A percentile compares a stretch with the other conserved stretches of the same genome.
These are phyloP conservation scores for Rhizoglyphus robini DNA, from an alignment of 1,140 invertebrate genomes.

Conservation along the genomic window DNA sequence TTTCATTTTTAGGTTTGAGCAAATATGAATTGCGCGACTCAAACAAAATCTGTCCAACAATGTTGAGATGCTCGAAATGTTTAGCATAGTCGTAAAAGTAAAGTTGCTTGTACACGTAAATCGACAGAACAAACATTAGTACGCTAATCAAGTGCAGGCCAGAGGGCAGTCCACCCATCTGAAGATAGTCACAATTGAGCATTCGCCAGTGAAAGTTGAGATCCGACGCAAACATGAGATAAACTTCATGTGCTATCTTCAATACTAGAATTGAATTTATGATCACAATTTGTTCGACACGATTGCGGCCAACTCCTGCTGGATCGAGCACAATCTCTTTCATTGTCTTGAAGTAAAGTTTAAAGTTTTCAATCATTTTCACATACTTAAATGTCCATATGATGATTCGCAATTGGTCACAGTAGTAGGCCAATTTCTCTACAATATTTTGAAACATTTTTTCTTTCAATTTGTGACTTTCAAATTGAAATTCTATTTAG, in stretches of 20 bases:
- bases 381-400: too few species aligned
- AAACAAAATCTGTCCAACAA: background rate
- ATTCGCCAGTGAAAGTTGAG: background rate
- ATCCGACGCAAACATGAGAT: background rate
- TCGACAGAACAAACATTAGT: background rate
- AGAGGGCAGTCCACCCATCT: background rate
- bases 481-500: too few species aligned
- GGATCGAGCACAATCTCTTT: background rate
- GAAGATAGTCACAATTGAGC: background rate
- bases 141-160: background rate
- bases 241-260: background rate
- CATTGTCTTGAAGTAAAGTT: background rate
- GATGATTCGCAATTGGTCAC: too few species aligned
- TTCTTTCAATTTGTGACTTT: too few species aligned
- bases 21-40: background rate
- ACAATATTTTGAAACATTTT: too few species aligned
- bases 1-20: background rate
- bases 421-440: too few species aligned
- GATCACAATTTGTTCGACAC: background rate
- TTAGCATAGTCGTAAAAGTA: background rate
- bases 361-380: background rate
- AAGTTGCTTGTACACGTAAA: background rate
- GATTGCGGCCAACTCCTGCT: background rate
- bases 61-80: background rate
- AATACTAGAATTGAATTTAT: background rate